Evolutionary conservation across 2,888 invertebrate genomes (phyloP), one percentile per base, ranked within the genome.

Genomic region (Caenorhabditis macrosperma): DNA sequence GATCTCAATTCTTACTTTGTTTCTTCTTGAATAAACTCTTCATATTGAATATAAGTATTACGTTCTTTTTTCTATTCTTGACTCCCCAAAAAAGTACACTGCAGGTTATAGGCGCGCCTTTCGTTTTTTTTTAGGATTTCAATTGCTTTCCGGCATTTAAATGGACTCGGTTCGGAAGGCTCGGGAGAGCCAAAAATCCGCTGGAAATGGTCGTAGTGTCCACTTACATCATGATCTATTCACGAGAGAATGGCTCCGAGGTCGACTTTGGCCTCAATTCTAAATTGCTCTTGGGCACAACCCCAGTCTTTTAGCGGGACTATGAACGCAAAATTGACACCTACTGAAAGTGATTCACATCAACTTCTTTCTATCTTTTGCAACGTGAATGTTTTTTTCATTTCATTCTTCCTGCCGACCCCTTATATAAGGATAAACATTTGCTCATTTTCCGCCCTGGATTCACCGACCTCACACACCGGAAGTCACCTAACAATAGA

Each of bases 191-290:
- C 15, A 44, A 57, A 74, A 64, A 64, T 74, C 64, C 64, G 50
- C 64, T 64, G 74, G 64, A 64, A 59, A 74, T 64, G 61, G 64
- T 74, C 74, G 74, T 74, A 74, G 64, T 74, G 74, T 64, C 74
- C 74, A 74, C 57, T 57, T 57, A 48, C 72, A 72, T 74, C 74
- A 74, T 74, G 64, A 74, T 74, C 74, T 64, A 74, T 74, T 74
- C 74, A 74, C 67, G 75, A 75, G 63, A 63, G 55, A 72, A 54
- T 60, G 61, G 67, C 50, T 20, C 57, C 35, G 50, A 71, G 64
- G 26, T 52, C 46, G 15, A 44, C 44, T 20, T 20, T 44, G 44
- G 44, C 2, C 44, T 44, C 44, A 44, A 44, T 44, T 44, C 9
- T 3, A 64, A 72, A 66, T 59, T 74, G 66, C 66, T 60, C 52